phyloP scores from a whole-genome alignment of 2,113 vertebrate genomes.

The Peromyscus polionotus region DNA sequence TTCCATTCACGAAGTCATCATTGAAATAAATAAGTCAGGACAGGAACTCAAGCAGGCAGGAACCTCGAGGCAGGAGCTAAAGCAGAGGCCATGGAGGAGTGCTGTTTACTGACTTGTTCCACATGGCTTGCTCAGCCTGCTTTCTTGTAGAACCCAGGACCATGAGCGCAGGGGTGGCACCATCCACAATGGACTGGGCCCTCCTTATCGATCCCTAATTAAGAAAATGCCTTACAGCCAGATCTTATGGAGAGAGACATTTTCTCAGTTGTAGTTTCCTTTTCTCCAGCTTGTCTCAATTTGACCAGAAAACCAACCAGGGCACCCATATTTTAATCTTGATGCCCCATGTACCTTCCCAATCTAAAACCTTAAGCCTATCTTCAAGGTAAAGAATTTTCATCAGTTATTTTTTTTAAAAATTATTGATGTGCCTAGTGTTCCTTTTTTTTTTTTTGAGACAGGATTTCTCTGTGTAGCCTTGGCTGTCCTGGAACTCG shows the following conservation, averaged over 20 bases:
- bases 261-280: neutral
- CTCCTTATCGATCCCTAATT: neutral
- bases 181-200: neutral
- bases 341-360: neutral
- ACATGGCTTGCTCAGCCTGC: neutral
- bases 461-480: too few species aligned
- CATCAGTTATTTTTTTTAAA: slow-evolving; percentile 30
- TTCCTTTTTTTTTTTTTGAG: too few species aligned
- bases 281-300: neutral
- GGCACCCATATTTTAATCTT: slow-evolving; percentile 25
- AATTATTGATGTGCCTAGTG: neutral
- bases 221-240: neutral
- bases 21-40: neutral
- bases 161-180: neutral
- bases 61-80: neutral
- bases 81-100: neutral
- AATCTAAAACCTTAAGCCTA: slow-evolving; percentile 32
- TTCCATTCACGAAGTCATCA: neutral
- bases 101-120: neutral
- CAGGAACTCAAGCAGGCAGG: neutral
- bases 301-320: neutral
- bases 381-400: slow-evolving; percentile 35
- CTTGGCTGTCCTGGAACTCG: too few species aligned
- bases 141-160: neutral
- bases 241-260: neutral